These are phyloP conservation scores for Ptilorrhoa leucosticta DNA, from an alignment of 2,113 vertebrate genomes.

Conservation along the genomic window DNA sequence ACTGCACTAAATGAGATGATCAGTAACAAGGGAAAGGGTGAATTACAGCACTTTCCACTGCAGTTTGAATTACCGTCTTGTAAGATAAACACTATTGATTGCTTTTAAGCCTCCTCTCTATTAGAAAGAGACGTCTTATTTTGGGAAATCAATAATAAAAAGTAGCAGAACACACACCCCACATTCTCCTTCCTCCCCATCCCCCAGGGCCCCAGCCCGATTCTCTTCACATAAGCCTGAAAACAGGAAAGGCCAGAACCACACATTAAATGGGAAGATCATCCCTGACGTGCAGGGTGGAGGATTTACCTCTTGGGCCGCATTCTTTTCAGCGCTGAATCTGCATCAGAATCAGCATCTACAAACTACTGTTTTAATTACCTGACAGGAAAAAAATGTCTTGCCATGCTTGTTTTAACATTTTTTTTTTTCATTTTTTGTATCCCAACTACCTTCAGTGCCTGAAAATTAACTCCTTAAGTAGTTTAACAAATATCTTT, in stretches of 20 bases:
- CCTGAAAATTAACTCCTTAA: constrained; percentile 11
- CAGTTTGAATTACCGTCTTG: constrained; percentile 22
- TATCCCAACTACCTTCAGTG: not conserved
- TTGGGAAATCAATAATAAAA: constrained; percentile 18
- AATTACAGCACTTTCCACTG: not conserved
- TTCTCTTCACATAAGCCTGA: not conserved
- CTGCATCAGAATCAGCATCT: not conserved
- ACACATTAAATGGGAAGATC: not conserved
- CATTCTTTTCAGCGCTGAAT: not conserved
- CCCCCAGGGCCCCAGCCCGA: accelerated
- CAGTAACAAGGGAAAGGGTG: not conserved
- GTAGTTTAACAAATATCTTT: not conserved
- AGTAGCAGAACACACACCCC: not conserved
- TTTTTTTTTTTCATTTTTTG: not conserved
- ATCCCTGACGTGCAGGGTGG: not conserved
- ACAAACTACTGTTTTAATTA: not conserved
- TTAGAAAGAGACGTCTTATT: constrained; percentile 35
- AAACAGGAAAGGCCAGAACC: not conserved
- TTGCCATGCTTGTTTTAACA: not conserved
- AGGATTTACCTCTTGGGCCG: not conserved
- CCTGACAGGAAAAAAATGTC: not conserved
- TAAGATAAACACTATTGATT: constrained; percentile 35
- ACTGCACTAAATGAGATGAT: constrained; percentile 9
- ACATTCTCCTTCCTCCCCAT: not conserved
- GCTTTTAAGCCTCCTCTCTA: constrained; percentile 25